These are phyloP conservation scores for Himalopsyche japonica DNA, from an alignment of 2,888 invertebrate genomes.

Conservation along the genomic window DNA sequence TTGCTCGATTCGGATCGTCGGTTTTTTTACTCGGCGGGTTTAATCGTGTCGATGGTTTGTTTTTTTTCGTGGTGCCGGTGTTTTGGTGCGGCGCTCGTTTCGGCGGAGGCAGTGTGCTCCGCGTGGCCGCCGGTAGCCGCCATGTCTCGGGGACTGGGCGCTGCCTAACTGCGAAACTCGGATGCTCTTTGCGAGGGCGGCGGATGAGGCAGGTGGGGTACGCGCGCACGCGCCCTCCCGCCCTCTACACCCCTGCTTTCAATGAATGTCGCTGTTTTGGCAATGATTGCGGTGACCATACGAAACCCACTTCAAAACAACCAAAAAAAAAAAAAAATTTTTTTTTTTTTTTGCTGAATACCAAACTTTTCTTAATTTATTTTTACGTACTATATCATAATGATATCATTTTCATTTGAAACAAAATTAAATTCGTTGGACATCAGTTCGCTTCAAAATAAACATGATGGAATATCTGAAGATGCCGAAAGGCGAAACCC, in stretches of 20 bases:
- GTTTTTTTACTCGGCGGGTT: not conserved
- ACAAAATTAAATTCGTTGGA: no score
- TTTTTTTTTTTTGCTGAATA: no score
- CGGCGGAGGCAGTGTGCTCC: not conserved
- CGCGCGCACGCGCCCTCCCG: slow-evolving; percentile 15
- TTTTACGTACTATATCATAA: no score
- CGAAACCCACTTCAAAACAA: not conserved
- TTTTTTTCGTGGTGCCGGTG: slow-evolving; percentile 5
- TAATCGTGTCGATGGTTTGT: not conserved
- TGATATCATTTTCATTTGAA: no score
- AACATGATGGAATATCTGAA: no score
- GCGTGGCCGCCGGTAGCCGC: slow-evolving; percentile 27
- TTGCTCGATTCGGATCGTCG: not conserved
- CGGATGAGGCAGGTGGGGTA: not conserved
- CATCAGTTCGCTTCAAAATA: no score
- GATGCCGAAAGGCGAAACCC: no score
- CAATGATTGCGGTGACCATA: not conserved
- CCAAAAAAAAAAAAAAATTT: no score
- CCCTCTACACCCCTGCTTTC: slow-evolving; percentile 10
- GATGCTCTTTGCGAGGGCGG: not conserved
- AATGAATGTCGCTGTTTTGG: slow-evolving; percentile 20
- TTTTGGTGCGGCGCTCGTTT: not conserved
- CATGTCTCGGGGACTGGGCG: slow-evolving; percentile 26
- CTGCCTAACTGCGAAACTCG: slow-evolving; percentile 1
- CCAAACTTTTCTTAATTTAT: no score